Base-by-base conservation (phyloP, 2,113 vertebrate species). In the Eulemur macaco region DNA sequence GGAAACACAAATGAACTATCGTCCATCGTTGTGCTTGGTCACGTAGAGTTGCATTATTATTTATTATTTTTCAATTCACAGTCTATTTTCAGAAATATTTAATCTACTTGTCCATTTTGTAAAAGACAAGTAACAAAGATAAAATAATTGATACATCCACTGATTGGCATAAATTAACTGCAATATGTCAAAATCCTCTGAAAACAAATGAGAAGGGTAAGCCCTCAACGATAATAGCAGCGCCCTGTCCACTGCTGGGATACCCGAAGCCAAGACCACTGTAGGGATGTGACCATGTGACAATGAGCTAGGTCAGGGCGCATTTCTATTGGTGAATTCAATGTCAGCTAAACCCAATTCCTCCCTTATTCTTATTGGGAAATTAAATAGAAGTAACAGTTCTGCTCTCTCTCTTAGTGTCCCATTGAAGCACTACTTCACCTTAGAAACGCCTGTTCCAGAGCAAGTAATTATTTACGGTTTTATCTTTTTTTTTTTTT, bases 351-450 rank as follows among this genome's bases (percentile, higher is more conserved):
- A 76, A 25, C 5, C 37, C 68, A 56, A 81, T 14, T 60, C 17
- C 25, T 23, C 29, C 9, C n/a, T 86, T 90, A 50, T 50, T 81
- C 45, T 47, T 81, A 74, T 13, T 56, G 56, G 31, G 54, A 93
- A 93, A 86, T 64, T 78, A 90, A 42, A 34, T 58, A 56, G 73
- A n/a, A 58, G 45, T 47, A 74, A 47, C 34, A 86, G 34, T 58
- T 87, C 4, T n/a, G 31, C 7, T 63, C 6, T 73, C 25, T 21
- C 66, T 64, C 85, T 89, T 34, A 86, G 64, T 74, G 31, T 14
- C 50, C 64, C 64, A 66, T 1, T 47, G 8, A 96, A 74, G 34
- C 56, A 86, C 20, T 71, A 73, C 9, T 81, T 47, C 34, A 81
- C 8, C n/a, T 85, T 34, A 80, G 73, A n/a, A 20, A 54, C 31